Base-by-base conservation (phyloP, 2,797 vertebrate species). In the Sebastes trivittatus region DNA sequence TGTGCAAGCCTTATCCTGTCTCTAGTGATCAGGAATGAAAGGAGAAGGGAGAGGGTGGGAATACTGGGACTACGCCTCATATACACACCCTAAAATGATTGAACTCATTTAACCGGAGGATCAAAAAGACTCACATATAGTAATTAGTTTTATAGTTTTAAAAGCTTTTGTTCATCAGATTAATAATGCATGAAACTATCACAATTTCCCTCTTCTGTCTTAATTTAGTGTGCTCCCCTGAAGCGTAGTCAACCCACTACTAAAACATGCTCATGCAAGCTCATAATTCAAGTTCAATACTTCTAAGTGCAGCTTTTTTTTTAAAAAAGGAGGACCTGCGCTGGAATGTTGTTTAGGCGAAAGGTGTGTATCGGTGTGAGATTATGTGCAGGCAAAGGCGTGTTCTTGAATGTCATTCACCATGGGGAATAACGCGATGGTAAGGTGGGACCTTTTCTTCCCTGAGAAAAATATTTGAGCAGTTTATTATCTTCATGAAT, bases 1-100 rank as follows among this genome's bases (percentile, higher is more conserved):
- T 11, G 25, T 75, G 34, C 88, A 93, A 78, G 90, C 63, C 75
- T 55, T 5, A 80, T 89, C 90, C 52, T 83, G 93, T 81, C 84
- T 88, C 4, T 3, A 9, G 36, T 52, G 13, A 64, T 79, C 22
- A 77, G 70, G 75, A 87, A 78, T 81, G 76, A 84, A 74, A 64
- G n/a, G 25, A 68, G 80, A 63, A 18, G 42, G 11, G 6, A 64
- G 20, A 79, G 80, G 77, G 76, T 80, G 87, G 72, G 85, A 80
- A 81, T 16, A 11, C 18, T 3, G 3, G 38, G 75, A 27, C 77
- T 38, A 86, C 80, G 25, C 85, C 87, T 70, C 27, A 23, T 42
- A 55, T 10, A 68, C 64, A 86, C 89, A 30, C 89, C 88, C 78
- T 72, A 2, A 72, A 67, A 75, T 77, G 1, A 77, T 75, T 42